Evolutionary conservation across 1,140 invertebrate species (phyloP), one percentile per base, ranked within the genome.

Genomic region (Dufourea novaeangliae): DNA sequence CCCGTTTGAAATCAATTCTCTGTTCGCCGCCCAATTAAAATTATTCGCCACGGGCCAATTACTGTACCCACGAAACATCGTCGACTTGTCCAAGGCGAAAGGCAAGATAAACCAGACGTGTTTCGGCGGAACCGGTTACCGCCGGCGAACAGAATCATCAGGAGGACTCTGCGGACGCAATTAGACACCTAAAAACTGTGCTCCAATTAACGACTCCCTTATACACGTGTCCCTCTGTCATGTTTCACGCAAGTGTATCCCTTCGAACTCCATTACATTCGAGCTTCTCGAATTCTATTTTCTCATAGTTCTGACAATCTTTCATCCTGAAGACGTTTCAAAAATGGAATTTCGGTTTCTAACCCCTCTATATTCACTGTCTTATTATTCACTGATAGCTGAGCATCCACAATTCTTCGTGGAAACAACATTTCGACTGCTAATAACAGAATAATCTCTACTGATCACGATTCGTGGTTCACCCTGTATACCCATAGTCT

Each of bases 171-270:
- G 74, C 50, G 56, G 41, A 25, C 64, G 73, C 56, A 82, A 78
- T 78, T 78, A 78, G 61, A 46, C 22, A 46, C 37, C 32, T 78
- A 56, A 68, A 78, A 82, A 77, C 50, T 68, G 41, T 52, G 66
- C 68, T 44, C 34, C 63, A 82, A 83, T 80, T 82, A 80, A 82
- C 66, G 50, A n/a, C 75, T 27, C 32, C 25, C 67, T 56, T 56
- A 67, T 61, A 20, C 50, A 41, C 11, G 34, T 27, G 68, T 54
- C 10, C n/a, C 34, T 20, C 67, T 72, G 46, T 54, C 63, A 25
- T 61, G 62, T 52, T 71, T 71, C 52, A 41, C 70, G n/a, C 68
- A 81, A 64, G n/a, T 59, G 63, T 20, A 62, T 76, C 34, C 62
- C 11, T 32, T 39, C 61, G 46, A 50, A n/a, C 20, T 50, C 6